These are phyloP conservation scores for Rhynchopsitta pachyrhyncha DNA, from an alignment of 2,113 vertebrate genomes.

Conservation along the genomic window DNA sequence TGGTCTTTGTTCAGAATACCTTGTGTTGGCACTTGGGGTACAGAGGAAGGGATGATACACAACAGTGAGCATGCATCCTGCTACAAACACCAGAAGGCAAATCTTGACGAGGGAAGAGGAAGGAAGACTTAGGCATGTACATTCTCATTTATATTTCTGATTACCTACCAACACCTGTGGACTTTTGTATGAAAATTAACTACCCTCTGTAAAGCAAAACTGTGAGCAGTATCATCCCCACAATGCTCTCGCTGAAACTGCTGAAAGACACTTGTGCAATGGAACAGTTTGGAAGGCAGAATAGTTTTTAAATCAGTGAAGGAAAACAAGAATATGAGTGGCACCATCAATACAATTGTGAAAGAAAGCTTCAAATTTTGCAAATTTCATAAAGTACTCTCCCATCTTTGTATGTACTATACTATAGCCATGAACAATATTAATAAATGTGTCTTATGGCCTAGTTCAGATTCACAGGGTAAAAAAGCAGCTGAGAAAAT, in stretches of 20 bases:
- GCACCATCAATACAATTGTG: not conserved
- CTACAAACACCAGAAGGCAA: not conserved
- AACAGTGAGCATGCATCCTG: not conserved
- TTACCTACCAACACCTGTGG: not conserved
- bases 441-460: not conserved
- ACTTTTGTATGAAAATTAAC: not conserved
- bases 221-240: not conserved
- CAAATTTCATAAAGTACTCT: not conserved
- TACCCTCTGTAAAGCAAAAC: not conserved
- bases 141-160: not conserved
- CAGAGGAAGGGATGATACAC: not conserved
- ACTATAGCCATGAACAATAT: not conserved
- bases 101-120: rapidly evolving
- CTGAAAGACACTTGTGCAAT: not conserved
- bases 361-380: not conserved
- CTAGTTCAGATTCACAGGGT: not conserved
- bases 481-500: conserved; percentile 2
- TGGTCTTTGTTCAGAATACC: not conserved
- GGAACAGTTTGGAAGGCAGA: not conserved
- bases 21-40: not conserved
- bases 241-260: not conserved
- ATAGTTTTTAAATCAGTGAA: not conserved
- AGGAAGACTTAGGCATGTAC: not conserved
- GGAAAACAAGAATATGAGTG: not conserved
- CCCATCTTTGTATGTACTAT: not conserved